phyloP scores from a whole-genome alignment of 1,140 invertebrate species.

The Anoplolepis gracilipes region DNA sequence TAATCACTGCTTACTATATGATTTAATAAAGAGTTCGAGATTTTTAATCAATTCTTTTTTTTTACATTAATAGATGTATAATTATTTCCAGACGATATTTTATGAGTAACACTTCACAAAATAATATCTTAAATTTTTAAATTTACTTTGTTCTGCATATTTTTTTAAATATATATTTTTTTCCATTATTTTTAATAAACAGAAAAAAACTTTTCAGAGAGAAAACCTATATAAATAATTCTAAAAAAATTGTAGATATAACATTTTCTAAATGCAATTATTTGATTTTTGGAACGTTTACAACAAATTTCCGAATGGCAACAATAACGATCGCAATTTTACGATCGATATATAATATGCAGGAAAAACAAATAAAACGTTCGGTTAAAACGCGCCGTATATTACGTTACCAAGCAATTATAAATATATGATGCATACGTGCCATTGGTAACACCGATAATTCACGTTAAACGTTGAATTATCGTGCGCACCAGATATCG shows the following conservation, averaged over 20 bases:
- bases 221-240: slow-evolving; percentile 1
- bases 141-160: background rate
- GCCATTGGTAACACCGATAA: slow-evolving; percentile 12
- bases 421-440: slow-evolving; percentile 42
- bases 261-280: slow-evolving; percentile 8
- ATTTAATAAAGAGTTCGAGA: slow-evolving; percentile 16
- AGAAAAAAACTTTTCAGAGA: background rate
- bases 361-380: background rate
- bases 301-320: slow-evolving; percentile 5
- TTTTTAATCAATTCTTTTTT: background rate
- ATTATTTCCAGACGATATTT: background rate
- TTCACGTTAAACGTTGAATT: slow-evolving; percentile 37
- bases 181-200: slow-evolving; percentile 7
- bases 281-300: background rate
- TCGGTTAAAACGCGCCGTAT: background rate
- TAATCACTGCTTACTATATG: background rate
- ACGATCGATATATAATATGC: background rate
- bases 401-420: slow-evolving; percentile 42
- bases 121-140: background rate
- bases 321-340: slow-evolving; percentile 32
- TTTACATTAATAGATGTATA: background rate
- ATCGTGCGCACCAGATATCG: background rate
- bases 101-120: background rate
- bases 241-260: background rate
- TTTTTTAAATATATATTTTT: slow-evolving; percentile 11